Conservation (phyloP, 2,888 invertebrate genomes). For the Chaitophorus viminalis region DNA sequence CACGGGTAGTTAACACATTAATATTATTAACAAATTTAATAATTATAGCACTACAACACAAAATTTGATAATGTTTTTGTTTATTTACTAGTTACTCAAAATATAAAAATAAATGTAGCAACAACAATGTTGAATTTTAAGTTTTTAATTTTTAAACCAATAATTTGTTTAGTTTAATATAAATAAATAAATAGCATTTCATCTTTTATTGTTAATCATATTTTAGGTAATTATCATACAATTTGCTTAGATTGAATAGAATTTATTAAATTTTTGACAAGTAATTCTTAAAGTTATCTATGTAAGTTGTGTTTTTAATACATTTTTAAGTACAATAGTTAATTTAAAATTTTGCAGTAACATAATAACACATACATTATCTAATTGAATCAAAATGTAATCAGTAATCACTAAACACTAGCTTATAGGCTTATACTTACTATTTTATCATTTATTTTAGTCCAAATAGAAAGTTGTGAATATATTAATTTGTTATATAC, state of each 20-base stretch:
- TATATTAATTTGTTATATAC: too few species aligned
- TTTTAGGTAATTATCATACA: background rate
- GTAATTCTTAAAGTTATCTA: background rate
- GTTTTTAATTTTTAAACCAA: background rate
- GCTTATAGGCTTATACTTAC: background rate
- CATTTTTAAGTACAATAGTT: background rate
- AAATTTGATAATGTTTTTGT: slow-evolving; percentile 3
- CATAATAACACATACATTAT: background rate
- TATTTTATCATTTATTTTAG: background rate
- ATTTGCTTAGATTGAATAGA: background rate
- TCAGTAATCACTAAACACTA: background rate
- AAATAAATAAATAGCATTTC: background rate
- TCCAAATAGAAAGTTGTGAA: too few species aligned
- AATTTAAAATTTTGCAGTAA: background rate
- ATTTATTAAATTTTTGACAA: background rate
- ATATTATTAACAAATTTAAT: slow-evolving; percentile 50
- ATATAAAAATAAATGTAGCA: background rate
- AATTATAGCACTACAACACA: slow-evolving; percentile 39
- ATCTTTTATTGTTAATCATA: background rate
- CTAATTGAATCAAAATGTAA: background rate
- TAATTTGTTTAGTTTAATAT: background rate
- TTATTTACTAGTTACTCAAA: background rate
- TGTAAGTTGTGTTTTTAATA: slow-evolving; percentile 20
- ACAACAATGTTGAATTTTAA: background rate
- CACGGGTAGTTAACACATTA: slow-evolving; percentile 59